These are phyloP conservation scores for Copsychus sechellarum DNA, from an alignment of 2,113 vertebrate species.

Conservation along the genomic window DNA sequence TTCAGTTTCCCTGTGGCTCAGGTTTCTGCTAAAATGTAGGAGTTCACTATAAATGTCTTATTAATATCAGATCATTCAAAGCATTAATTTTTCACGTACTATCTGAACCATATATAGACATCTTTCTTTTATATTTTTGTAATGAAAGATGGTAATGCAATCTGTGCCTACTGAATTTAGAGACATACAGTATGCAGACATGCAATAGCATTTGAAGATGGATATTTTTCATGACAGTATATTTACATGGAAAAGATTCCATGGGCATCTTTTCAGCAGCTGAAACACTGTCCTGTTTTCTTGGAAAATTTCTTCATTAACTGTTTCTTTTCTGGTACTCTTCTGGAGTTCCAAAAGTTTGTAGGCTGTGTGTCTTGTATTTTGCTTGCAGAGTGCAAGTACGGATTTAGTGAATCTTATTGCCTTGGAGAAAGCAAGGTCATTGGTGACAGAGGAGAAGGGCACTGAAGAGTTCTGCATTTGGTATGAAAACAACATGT, in stretches of 20 bases:
- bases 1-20: not conserved
- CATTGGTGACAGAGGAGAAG: not conserved
- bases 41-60: not conserved
- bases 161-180: not conserved
- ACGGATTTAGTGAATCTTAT: not conserved
- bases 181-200: not conserved
- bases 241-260: not conserved
- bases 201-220: not conserved
- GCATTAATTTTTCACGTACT: not conserved
- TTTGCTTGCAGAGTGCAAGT: not conserved
- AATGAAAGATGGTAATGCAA: not conserved
- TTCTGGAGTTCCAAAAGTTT: not conserved
- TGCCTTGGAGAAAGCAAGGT: not conserved
- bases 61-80: not conserved
- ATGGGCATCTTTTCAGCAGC: not conserved
- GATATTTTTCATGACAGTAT: not conserved
- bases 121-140: not conserved
- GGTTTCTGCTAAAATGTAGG: not conserved
- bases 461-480: not conserved
- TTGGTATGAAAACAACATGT: not conserved
- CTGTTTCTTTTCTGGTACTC: not conserved
- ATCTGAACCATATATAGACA: not conserved
- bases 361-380: not conserved
- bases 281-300: not conserved
- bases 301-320: not conserved